Evolutionary conservation across 2,888 invertebrate species (phyloP).

Genomic region (Schrankia costaestrigalis): DNA sequence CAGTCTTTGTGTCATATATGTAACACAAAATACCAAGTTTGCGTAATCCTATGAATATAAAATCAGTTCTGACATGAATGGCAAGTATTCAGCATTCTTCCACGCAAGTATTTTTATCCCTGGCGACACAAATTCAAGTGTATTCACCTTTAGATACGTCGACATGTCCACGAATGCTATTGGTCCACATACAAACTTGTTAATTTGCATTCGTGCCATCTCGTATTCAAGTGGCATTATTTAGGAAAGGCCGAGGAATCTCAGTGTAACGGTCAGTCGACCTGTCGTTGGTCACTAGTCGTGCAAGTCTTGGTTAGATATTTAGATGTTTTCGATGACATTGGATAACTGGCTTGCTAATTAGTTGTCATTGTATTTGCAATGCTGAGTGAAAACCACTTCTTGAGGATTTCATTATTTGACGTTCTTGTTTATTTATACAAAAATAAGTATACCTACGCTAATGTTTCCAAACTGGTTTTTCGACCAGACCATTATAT

Average conservation of each 20-base stretch:
- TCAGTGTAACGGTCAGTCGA: constrained; percentile 56
- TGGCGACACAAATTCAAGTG: constrained; percentile 21
- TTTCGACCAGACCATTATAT: too few relatives aligned
- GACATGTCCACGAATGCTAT: constrained; percentile 24
- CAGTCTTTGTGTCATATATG: constrained; percentile 1
- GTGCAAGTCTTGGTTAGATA: constrained; percentile 18
- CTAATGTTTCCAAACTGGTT: too few relatives aligned
- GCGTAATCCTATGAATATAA: constrained; percentile 14
- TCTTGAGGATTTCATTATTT: too few relatives aligned
- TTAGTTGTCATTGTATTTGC: too few relatives aligned
- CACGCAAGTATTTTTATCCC: constrained; percentile 25
- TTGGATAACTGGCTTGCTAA: constrained; percentile 8
- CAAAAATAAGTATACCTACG: too few relatives aligned
- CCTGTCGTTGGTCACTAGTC: constrained; percentile 32
- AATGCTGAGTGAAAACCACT: too few relatives aligned
- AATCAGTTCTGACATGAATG: constrained; percentile 14
- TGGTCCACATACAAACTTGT: constrained; percentile 52
- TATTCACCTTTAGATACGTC: constrained; percentile 28
- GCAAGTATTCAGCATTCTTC: constrained; percentile 14
- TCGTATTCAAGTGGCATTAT: constrained; percentile 58
- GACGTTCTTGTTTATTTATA: too few relatives aligned
- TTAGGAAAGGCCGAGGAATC: constrained; percentile 60
- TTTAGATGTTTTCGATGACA: constrained; percentile 16
- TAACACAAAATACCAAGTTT: constrained; percentile 5
- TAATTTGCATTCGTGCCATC: constrained; percentile 63